A percentile compares a stretch with the other conserved stretches of the same genome.
These are phyloP conservation scores for Holothuria leucospilota DNA, from an alignment of 53 echinoderm and acorn worm species.

Conservation along the genomic window DNA sequence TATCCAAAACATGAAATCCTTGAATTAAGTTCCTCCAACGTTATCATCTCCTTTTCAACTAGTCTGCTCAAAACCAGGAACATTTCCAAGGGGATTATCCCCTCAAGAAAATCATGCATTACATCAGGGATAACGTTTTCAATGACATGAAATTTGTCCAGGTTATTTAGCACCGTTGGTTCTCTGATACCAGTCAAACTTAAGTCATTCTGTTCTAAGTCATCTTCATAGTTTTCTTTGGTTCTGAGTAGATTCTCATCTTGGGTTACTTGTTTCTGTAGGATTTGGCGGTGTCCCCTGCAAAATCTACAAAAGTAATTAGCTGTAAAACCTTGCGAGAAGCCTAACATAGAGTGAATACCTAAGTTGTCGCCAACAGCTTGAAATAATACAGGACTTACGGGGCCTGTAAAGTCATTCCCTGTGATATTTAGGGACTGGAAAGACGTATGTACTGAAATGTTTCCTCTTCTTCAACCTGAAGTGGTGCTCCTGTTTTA, in stretches of 20 bases:
- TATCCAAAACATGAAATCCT: slow-evolving; percentile 56
- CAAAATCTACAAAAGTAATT: slow-evolving; percentile 61
- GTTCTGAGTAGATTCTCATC: slow-evolving; percentile 29
- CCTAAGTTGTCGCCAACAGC: slow-evolving; percentile 68
- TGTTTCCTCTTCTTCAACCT: slow-evolving; percentile 31
- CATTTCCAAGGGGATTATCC: slow-evolving; percentile 70
- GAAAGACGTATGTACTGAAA: slow-evolving; percentile 48
- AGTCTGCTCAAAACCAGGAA: slow-evolving; percentile 49
- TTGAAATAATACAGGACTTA: slow-evolving; percentile 49
- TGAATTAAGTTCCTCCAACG: slow-evolving; percentile 58
- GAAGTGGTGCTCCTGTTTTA: slow-evolving; percentile 43
- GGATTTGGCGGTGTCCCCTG: slow-evolving; percentile 42
- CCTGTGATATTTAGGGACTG: slow-evolving; percentile 6
- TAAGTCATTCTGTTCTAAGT: not conserved
- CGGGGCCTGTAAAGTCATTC: slow-evolving; percentile 22
- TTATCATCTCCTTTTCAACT: slow-evolving; percentile 24
- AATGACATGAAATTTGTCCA: slow-evolving; percentile 64
- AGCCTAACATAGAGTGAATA: slow-evolving; percentile 59
- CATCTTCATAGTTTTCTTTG: not conserved
- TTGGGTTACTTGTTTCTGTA: slow-evolving; percentile 16
- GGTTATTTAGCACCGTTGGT: slow-evolving; percentile 36
- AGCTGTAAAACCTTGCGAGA: slow-evolving; percentile 54
- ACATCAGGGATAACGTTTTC: slow-evolving; percentile 51
- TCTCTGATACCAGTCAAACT: slow-evolving; percentile 27
- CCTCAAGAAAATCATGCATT: slow-evolving; percentile 69